phyloP scores from a whole-genome alignment of 2,113 vertebrate genomes.

The Scalopus aquaticus region DNA sequence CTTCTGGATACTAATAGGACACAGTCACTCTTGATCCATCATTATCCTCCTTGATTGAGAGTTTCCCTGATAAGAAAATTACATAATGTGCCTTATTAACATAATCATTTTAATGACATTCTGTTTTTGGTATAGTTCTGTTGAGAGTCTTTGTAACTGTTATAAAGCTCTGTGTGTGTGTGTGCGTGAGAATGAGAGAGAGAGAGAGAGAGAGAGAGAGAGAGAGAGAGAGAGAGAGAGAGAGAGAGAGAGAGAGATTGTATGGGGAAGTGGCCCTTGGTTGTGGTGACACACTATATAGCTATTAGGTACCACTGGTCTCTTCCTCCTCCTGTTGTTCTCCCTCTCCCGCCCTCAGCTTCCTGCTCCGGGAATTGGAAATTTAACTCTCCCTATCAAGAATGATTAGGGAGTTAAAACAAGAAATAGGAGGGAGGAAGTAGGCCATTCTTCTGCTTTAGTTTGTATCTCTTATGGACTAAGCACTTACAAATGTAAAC shows the following conservation, averaged over 20 bases:
- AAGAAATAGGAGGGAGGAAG: neutral
- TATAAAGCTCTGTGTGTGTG: neutral
- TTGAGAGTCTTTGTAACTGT: neutral
- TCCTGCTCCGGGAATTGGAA: neutral
- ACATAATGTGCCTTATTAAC: neutral
- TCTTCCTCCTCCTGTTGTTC: neutral
- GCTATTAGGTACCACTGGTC: neutral
- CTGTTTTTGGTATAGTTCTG: neutral
- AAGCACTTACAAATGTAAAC: neutral
- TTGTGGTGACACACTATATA: neutral
- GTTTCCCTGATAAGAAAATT: constrained; percentile 6
- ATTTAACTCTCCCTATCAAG: neutral
- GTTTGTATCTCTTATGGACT: neutral
- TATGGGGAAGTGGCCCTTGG: neutral
- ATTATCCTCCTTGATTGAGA: neutral
- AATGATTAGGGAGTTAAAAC: neutral
- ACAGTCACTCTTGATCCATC: neutral
- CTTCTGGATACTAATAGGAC: neutral
- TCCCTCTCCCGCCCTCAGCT: neutral
- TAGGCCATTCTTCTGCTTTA: neutral
- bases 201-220: no score
- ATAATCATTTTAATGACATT: neutral
- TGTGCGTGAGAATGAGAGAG: no score
- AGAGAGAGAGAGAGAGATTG: neutral
- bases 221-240: no score